These are phyloP conservation scores for Ostrea edulis DNA, from an alignment of 1,140 invertebrate species.

Conservation along the genomic window DNA sequence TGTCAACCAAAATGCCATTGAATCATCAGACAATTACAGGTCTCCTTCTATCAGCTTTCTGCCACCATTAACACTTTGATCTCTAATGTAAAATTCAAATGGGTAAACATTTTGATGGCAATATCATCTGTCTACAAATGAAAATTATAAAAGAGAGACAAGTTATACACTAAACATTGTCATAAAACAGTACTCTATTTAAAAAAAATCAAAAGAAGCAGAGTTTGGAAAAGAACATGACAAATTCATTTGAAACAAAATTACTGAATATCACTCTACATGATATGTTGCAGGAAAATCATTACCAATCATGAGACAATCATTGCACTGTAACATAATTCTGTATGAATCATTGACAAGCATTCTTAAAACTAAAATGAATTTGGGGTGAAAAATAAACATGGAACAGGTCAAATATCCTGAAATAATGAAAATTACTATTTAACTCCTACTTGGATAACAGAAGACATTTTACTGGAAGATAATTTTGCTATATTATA, in stretches of 20 bases:
- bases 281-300: background rate
- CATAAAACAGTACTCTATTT: background rate
- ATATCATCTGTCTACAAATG: background rate
- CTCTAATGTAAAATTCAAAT: background rate
- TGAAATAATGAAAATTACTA: no score
- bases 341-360: background rate
- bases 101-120: background rate
- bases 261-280: background rate
- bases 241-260: background rate
- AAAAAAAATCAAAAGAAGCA: background rate
- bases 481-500: no score
- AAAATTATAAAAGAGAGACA: no score
- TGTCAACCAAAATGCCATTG: background rate
- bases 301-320: slow-evolving; percentile 16
- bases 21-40: background rate
- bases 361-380: background rate
- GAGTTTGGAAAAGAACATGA: background rate
- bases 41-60: background rate
- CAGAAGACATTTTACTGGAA: no score
- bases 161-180: no score
- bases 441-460: no score
- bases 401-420: no score
- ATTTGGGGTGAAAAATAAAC: no score
- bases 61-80: background rate
- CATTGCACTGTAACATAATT: slow-evolving; percentile 20